Evolutionary conservation across 64 coral and sea anemone genomes (phyloP).

Genomic region (Platygyra sinensis): DNA sequence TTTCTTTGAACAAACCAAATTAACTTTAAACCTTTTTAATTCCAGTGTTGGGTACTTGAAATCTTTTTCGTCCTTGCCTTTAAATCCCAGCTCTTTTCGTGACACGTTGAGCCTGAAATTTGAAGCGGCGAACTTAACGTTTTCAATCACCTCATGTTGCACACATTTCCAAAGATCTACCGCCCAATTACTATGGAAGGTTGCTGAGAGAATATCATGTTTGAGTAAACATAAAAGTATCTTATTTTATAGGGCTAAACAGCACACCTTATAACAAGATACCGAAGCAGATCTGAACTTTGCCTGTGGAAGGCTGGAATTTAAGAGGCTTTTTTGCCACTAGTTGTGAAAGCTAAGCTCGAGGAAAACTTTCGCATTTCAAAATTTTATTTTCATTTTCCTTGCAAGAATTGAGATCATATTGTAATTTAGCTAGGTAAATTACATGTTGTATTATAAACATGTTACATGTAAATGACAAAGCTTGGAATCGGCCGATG

Average conservation of each 20-base stretch:
- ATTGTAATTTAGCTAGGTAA: not conserved
- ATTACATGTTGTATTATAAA: not conserved
- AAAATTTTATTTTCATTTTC: not conserved
- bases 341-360: not conserved
- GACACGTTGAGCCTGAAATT: conserved; percentile 1
- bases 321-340: not conserved
- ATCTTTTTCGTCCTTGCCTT: not conserved
- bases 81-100: not conserved
- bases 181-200: not conserved
- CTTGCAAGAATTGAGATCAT: not conserved
- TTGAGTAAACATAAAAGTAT: not conserved
- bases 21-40: not conserved
- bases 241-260: not conserved
- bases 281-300: not conserved
- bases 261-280: not conserved
- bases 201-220: conserved; percentile 8
- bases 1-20: not conserved
- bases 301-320: not conserved
- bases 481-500: not conserved
- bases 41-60: not conserved
- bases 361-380: not conserved
- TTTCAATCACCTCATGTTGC: not conserved
- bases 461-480: not conserved
- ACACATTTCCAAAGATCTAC: not conserved
- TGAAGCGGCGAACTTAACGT: not conserved